Base-by-base conservation (phyloP, 2,888 invertebrate genomes). In the Enchytraeus crypticus region DNA sequence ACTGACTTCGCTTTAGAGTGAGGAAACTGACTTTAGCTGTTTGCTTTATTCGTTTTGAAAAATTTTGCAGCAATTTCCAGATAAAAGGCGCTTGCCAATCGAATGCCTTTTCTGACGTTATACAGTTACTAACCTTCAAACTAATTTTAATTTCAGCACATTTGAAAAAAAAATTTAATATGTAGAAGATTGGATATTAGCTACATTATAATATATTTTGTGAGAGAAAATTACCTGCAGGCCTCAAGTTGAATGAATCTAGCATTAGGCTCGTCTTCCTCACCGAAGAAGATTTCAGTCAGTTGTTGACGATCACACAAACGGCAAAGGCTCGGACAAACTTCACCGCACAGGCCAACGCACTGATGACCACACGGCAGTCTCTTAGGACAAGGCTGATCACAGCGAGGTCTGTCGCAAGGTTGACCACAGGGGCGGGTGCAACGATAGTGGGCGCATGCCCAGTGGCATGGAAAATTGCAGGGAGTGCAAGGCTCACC, bases 271-370 rank as follows among this genome's bases (percentile, higher is more conserved):
- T 84, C 84, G 76, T 82, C 82, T 72, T 83, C 83, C 49, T 64
- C 72, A 53, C 82, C 81, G 67, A 82, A 79, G 34, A 83, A 75
- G 14, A 81, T 66, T 46, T 73, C 71, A 3, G 57, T 64, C 38
- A 76, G 73, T 65, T 72, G 70, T 5, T 75, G 71, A 27, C 71
- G 60, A 57, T 83, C 70, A 77, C 87, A 88, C 23, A 73, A 53
- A 29, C 81, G 76, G 78, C 87, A 88, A 56, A 84, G 70, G 34
- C 75, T 75, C 21, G 85, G 85, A 74, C 87, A 87, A 11, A 81
- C 81, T 75, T 88, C 87, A n/a, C 86, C 86, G 78, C 88, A 88
- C 56, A 86, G 82, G 18, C 87, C 87, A 72, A 85, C 81, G 77
- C 87, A 74, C 5, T 72, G 72, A 77, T 87, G 87, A 0, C 80